These are phyloP conservation scores for Erebia ligea DNA, from an alignment of 2,888 invertebrate species.

Conservation along the genomic window DNA sequence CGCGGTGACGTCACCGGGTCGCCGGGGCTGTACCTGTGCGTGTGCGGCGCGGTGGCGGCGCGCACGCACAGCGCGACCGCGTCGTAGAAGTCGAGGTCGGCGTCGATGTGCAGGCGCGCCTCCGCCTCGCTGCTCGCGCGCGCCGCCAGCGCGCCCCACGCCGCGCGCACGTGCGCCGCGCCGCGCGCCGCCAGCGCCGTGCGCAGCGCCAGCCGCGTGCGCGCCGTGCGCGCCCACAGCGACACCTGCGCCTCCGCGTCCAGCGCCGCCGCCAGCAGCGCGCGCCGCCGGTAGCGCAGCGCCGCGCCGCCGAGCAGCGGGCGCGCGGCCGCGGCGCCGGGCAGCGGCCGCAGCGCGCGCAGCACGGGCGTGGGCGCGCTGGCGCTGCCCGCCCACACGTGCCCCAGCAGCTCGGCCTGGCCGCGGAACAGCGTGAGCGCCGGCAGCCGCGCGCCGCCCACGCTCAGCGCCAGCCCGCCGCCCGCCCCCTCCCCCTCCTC, in stretches of 20 bases:
- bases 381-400: slow-evolving; percentile 70
- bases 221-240: slow-evolving; percentile 53
- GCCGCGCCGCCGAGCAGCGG: slow-evolving; percentile 43
- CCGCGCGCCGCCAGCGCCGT: slow-evolving; percentile 40
- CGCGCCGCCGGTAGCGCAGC: slow-evolving; percentile 40
- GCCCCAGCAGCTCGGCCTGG: slow-evolving; percentile 66
- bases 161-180: slow-evolving; percentile 42
- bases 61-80: slow-evolving; percentile 65
- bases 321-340: slow-evolving; percentile 34
- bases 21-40: slow-evolving; percentile 35
- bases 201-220: slow-evolving; percentile 44
- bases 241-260: slow-evolving; percentile 51
- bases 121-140: slow-evolving; percentile 41
- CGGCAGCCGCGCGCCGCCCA: slow-evolving; percentile 55
- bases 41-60: slow-evolving; percentile 45
- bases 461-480: slow-evolving; percentile 56
- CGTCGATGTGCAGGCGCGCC: slow-evolving; percentile 53
- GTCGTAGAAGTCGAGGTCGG: slow-evolving; percentile 68
- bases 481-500: slow-evolving; percentile 46
- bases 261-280: slow-evolving; percentile 42
- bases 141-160: slow-evolving; percentile 39
- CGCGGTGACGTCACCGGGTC: neutral
- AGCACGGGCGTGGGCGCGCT: slow-evolving; percentile 57
- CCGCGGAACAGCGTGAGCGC: slow-evolving; percentile 50
- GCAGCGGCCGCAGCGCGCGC: slow-evolving; percentile 51